phyloP scores from a whole-genome alignment of 2,797 vertebrate genomes.

The Centroberyx gerrardi region DNA sequence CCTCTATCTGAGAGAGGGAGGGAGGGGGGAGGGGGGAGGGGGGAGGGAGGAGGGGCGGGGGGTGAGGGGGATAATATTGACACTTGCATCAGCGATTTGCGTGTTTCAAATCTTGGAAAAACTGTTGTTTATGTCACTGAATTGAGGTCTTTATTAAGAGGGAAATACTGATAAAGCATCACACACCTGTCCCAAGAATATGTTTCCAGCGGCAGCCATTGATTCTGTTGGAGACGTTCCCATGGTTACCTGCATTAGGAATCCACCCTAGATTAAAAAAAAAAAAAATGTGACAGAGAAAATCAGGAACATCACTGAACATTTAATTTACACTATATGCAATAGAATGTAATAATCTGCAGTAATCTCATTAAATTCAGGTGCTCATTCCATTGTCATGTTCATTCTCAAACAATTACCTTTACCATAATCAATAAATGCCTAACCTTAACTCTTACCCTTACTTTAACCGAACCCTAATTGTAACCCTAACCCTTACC shows the following conservation, averaged over 20 bases:
- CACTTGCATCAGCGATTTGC: background rate
- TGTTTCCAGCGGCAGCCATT: conserved; percentile 90
- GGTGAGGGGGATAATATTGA: background rate
- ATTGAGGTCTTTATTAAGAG: background rate
- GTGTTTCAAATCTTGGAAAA: background rate
- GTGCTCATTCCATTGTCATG: background rate
- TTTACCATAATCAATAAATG: no score
- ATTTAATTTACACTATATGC: no score
- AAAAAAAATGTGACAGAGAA: background rate
- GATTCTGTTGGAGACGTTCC: conserved; percentile 91
- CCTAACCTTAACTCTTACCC: background rate
- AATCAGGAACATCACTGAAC: conserved; percentile 2
- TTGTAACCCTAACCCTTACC: no score
- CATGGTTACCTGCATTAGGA: conserved; percentile 89
- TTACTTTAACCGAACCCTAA: no score
- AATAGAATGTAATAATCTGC: no score
- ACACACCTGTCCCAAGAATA: conserved; percentile 90
- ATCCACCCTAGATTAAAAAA: conserved; percentile 86
- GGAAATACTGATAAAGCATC: background rate
- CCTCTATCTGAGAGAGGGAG: conserved; percentile 82
- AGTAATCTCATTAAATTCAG: background rate
- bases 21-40: background rate
- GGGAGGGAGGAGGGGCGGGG: background rate
- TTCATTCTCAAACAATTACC: no score
- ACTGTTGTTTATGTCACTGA: conserved; percentile 24